Evolutionary conservation across 1,140 invertebrate species (phyloP), one percentile per base, ranked within the genome.

Genomic region (Drosophila truncata): DNA sequence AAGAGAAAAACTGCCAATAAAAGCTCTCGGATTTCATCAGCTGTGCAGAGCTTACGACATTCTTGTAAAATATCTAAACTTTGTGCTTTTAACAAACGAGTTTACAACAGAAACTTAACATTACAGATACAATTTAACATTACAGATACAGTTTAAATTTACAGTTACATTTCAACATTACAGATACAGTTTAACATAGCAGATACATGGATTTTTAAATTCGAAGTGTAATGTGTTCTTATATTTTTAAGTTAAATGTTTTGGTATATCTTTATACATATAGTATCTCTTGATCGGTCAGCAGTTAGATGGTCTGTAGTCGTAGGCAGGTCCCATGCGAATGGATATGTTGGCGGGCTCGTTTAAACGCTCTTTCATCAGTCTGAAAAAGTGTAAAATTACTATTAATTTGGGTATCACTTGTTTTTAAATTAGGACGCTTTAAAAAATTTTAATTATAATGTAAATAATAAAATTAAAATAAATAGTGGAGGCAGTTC

Each of bases 271-370:
- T 16, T 23, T 23, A 20, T 18, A 37, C 4, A 14, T 37, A 14
- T 14, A 13, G 8, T 44, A 33, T 14, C 10, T 2, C n/a, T 35
- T 8, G 14, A 37, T 47, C 5, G 11, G 0, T 71, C 41, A 88
- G 20, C 9, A 74, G 39, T 78, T 84, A 13, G 77, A 78, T 11
- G 77, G 67, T n/a, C 65, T 78, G 20, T 67, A 87, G 7, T 87
- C 84, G 25, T 25, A 87, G 46, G 84, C 84, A 16, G 84, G 84
- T 50, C 84, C 84, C n/a, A 87, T 50, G 14, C 84, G 84, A 59
- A 87, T 67, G 7, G 80, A 72, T 35, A 87, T 70, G 77, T 88
- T 88, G 9, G 64, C 46, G 10, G 84, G 84, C 33, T 80, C 64
- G 31, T 78, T 80, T 4, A 87, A 47, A 44, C 67, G 78, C 13